These are phyloP conservation scores for Charina bottae DNA, from an alignment of 2,113 vertebrate genomes.

Conservation along the genomic window DNA sequence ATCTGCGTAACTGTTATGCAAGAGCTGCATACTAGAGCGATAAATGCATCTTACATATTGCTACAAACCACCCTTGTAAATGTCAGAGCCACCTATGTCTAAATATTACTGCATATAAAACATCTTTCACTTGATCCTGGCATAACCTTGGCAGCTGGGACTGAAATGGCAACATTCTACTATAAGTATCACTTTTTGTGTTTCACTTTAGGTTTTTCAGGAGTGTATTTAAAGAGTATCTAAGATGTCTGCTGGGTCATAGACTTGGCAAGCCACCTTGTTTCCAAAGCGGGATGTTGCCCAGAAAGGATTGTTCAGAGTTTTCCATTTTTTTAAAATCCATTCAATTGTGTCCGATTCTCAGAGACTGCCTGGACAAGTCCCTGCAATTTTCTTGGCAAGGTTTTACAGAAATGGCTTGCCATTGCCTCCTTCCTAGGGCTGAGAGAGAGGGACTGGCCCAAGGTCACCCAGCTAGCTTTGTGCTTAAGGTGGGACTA, in stretches of 20 bases:
- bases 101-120: slow-evolving; percentile 68
- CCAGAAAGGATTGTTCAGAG: neutral
- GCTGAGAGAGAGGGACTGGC: no score
- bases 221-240: neutral
- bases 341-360: no score
- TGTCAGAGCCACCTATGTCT: slow-evolving; percentile 66
- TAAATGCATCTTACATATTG: slow-evolving; percentile 70
- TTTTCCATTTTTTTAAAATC: no score
- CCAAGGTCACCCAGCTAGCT: no score
- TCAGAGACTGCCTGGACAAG: no score
- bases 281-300: neutral
- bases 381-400: no score
- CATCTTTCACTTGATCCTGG: slow-evolving; percentile 62
- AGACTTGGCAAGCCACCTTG: no score
- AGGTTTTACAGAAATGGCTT: no score
- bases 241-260: neutral
- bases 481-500: no score
- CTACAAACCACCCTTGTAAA: slow-evolving; percentile 77
- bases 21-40: slow-evolving; percentile 59
- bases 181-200: slow-evolving; percentile 16
- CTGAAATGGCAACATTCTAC: slow-evolving; percentile 59
- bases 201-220: neutral
- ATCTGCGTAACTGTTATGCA: slow-evolving; percentile 68
- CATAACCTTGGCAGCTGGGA: slow-evolving; percentile 53
- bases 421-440: no score